Evolutionary conservation across 1,140 invertebrate species (phyloP), one percentile per base, ranked within the genome.

Genomic region (Planococcus citri): DNA sequence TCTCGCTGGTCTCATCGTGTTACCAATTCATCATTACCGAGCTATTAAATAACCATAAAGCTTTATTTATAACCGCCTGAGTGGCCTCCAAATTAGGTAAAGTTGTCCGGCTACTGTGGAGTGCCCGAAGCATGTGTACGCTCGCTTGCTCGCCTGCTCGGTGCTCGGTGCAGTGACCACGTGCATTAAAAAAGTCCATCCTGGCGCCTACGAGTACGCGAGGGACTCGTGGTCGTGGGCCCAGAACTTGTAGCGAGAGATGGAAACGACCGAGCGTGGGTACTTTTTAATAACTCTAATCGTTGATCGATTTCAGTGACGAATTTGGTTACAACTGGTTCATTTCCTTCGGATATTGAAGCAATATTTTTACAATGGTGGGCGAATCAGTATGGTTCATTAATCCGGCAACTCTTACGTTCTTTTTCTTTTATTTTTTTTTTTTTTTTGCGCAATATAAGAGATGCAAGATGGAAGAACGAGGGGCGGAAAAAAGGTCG

Each of bases 241-340:
- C 17, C 17, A 4, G 17, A 51, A 20, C n/a, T n/a, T n/a, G n/a
- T n/a, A n/a, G n/a, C n/a, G n/a, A n/a, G n/a, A n/a, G n/a, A n/a
- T n/a, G n/a, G n/a, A n/a, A n/a, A n/a, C n/a, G n/a, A n/a, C n/a
- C n/a, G n/a, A 51, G 41, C 41, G 41, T 51, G 17, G 41, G 41
- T 51, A 51, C n/a, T 51, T 6, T 51, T 51, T 51, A 51, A 51
- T 51, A 51, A 51, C n/a, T 14, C 41, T 51, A 51, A 51, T 51
- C 41, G 41, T 51, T 51, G 41, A 51, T 51, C 41, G 41, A 51
- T 51, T 51, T 51, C 41, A 51, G 41, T 51, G 41, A 51, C 41
- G 41, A 51, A 51, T 51, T 51, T 51, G 41, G 41, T 51, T 51
- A 51, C 41, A 51, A 51, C 41, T 51, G 41, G 41, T 51, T 51